Percentiles rank a stretch among this genome's conserved stretches.
These are phyloP conservation scores for Hemicordylus capensis DNA, from an alignment of 2,113 vertebrate genomes.

Conservation along the genomic window DNA sequence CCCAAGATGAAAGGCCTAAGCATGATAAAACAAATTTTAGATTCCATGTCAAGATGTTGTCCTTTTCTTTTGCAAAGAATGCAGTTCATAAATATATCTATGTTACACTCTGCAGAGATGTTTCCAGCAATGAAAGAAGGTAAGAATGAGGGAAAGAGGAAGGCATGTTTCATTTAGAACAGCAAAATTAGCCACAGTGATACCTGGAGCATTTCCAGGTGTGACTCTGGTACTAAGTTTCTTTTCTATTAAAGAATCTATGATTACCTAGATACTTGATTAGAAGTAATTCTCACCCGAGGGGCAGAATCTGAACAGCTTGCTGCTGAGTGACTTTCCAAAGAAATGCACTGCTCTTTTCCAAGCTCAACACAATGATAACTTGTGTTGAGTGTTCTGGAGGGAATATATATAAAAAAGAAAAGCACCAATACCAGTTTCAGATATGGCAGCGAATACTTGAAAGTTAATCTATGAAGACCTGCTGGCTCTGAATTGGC, in stretches of 20 bases:
- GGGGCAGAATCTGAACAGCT: not conserved
- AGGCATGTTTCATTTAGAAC: not conserved
- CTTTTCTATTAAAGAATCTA: not conserved
- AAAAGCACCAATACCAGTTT: slow-evolving; percentile 19
- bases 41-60: not conserved
- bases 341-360: not conserved
- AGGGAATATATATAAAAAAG: not conserved
- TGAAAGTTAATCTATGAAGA: slow-evolving; percentile 20
- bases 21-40: not conserved
- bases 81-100: not conserved
- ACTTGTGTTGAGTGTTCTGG: not conserved
- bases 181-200: not conserved
- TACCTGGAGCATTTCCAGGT: not conserved
- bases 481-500: not conserved
- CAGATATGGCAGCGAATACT: not conserved
- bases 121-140: not conserved
- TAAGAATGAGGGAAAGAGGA: not conserved
- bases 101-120: not conserved
- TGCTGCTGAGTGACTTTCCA: not conserved
- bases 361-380: not conserved
- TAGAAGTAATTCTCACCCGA: not conserved
- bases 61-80: not conserved
- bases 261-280: slow-evolving; percentile 14
- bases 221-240: not conserved
- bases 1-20: not conserved